Evolutionary conservation across 2,113 vertebrate genomes (phyloP), one percentile per base, ranked within the genome.

Genomic region (Chaetorhynchus papuensis): DNA sequence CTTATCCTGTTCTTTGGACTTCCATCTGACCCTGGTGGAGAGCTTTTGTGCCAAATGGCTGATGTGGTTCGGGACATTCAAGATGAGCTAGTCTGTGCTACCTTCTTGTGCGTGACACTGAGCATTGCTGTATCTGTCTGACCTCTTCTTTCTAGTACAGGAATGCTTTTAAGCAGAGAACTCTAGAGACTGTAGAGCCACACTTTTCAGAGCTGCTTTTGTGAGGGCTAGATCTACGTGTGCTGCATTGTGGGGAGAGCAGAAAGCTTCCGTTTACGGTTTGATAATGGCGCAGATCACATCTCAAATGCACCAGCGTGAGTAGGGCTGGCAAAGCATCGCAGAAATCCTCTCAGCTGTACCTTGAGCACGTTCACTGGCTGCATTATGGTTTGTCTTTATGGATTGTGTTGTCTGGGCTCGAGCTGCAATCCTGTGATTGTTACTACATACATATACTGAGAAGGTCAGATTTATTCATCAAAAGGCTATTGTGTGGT

Each of bases 91-190:
- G 19, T 50, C 45, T 77, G 66, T 83, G 59, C 41, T 37, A 19
- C 68, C 23, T 79, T 39, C 57, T 80, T 3, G 2, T 22, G 41
- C 1, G 0, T 75, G 72, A 71, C 56, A 31, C 18, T 5, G 19
- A 33, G 28, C n/a, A 4, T 18, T 77, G 24, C 59, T 91, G 9
- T 37, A 30, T 45, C 61, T 82, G 37, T 26, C 35, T 83, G 83
- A 65, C 72, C 49, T 41, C 50, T 61, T 68, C 41, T 37, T 91
- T 80, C 66, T 53, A n/a, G 31, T 39, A 5, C 31, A 89, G 44
- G 72, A 90, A 81, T 88, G 85, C 92, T 96, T 96, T 91, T 92
- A 88, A 83, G 23, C 71, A 65, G 42, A 52, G 63, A 80, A 56
- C 35, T 93, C 12, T 52, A 33, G 64, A 64, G 63, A 47, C 83